Base-by-base conservation (phyloP, 2,888 invertebrate species). In the Carcina quercana region DNA sequence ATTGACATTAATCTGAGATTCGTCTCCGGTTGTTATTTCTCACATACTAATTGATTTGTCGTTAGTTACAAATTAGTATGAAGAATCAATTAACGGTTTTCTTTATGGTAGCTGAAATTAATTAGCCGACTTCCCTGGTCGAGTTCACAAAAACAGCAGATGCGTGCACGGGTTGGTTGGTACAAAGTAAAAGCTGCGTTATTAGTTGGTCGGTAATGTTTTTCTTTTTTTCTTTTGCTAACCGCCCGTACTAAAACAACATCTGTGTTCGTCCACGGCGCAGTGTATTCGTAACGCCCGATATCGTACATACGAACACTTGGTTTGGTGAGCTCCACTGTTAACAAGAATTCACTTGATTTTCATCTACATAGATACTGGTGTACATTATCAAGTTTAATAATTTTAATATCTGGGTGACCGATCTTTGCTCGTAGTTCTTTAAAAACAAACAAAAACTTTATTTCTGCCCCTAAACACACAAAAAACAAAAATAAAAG, bases 121-220 rank as follows among this genome's bases (percentile, higher is more conserved):
- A 82, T 80, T 78, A 76, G 64, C 54, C 42, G 50, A 60, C 59
- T 65, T 67, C 63, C 59, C 56, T 54, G 64, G 59, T 62, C 61
- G 52, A 64, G 52, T 67, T 61, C 65, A 73, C 69, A 78, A 79
- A 78, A 80, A 76, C 74, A 74, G 72, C 76, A 80, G 74, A 75
- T 78, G 78, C 50, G 60, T 49, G 60, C 47, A 49, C 50, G 52
- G 53, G 50, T 55, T 48, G 53, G 50, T 55, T 48, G 50, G 54
- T 53, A 59, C 51, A 54, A 37, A 33, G 32, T 54, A 70, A 68
- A 69, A 65, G 74, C 67, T 65, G 67, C 69, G 66, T 76, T 78
- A 79, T 75, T 72, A 72, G 67, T 65, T 56, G 67, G 51, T 70
- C 66, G 56, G 71, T 68, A 63, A 66, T 68, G 64, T 62, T 69